Conservation (phyloP, 1,140 invertebrate species). For the Rhopalosiphum maidis region DNA sequence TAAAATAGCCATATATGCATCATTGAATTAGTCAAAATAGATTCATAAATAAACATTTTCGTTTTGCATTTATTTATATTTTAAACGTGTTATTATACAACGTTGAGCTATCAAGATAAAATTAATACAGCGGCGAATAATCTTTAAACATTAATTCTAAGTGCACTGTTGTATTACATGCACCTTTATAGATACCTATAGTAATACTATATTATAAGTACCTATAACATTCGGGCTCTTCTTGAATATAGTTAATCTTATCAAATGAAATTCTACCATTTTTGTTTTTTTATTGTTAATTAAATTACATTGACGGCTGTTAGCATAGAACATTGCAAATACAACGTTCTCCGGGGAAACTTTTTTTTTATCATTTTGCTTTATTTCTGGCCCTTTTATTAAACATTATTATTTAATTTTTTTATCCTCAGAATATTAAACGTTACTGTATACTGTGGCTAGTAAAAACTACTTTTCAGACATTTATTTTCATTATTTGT, state of each 20-base stretch:
- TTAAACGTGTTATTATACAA: neutral
- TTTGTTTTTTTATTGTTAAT: neutral
- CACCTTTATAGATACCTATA: neutral
- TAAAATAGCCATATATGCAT: neutral
- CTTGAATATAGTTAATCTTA: neutral
- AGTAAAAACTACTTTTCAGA: neutral
- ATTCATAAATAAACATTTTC: neutral
- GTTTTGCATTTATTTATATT: neutral
- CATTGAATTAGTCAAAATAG: neutral
- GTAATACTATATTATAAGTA: neutral
- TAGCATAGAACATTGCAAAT: neutral
- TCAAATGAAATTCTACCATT: neutral
- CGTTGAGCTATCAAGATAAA: neutral
- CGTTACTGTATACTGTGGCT: neutral
- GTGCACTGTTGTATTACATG: neutral
- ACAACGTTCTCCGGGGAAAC: neutral
- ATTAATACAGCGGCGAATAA: neutral
- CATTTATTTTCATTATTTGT: neutral
- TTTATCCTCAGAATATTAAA: neutral
- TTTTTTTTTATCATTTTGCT: neutral
- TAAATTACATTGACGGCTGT: neutral
- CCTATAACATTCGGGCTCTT: neutral
- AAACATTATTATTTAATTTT: neutral
- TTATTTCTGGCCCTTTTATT: neutral
- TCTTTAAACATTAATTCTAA: neutral